A percentile compares a stretch with the other conserved stretches of the same genome.
Evolutionary conservation across 2,797 vertebrate species (phyloP).

Genomic region (Falco biarmicus): DNA sequence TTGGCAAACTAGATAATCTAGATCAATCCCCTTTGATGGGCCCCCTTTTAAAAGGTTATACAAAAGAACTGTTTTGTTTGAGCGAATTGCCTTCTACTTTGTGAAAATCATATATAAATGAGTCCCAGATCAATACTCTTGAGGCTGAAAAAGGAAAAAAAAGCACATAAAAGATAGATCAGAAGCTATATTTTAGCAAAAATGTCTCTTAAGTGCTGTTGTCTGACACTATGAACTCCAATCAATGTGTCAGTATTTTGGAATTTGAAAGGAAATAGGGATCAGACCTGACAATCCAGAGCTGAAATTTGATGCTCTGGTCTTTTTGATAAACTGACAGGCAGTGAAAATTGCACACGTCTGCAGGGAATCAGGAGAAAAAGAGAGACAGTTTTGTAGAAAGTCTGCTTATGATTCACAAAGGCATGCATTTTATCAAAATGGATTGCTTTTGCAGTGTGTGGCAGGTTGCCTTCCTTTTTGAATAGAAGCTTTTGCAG

Average conservation of each 20-base stretch:
- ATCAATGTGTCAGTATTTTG: slow-evolving; percentile 74
- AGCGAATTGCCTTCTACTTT: slow-evolving; percentile 38
- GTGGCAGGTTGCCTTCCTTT: slow-evolving; percentile 45
- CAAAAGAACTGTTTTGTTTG: slow-evolving; percentile 65
- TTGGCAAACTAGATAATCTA: slow-evolving; percentile 29
- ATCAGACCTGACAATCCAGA: slow-evolving; percentile 74
- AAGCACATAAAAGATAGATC: slow-evolving; percentile 47
- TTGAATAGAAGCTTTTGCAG: slow-evolving; percentile 40
- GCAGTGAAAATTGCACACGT: slow-evolving; percentile 67
- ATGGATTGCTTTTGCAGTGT: slow-evolving; percentile 51
- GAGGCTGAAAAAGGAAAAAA: slow-evolving; percentile 40
- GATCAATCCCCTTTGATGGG: slow-evolving; percentile 38
- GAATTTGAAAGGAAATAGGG: slow-evolving; percentile 78
- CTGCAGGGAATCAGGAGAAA: slow-evolving; percentile 60
- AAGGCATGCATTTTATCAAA: slow-evolving; percentile 60
- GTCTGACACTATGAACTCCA: slow-evolving; percentile 74
- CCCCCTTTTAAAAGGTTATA: slow-evolving; percentile 56
- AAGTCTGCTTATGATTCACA: slow-evolving; percentile 69
- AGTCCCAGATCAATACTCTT: slow-evolving; percentile 59
- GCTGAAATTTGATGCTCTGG: slow-evolving; percentile 71
- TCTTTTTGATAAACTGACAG: slow-evolving; percentile 75
- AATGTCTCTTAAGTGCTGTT: slow-evolving; percentile 71
- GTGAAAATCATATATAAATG: slow-evolving; percentile 63
- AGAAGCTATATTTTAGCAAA: slow-evolving; percentile 68
- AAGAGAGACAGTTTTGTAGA: slow-evolving; percentile 62